A percentile compares a stretch with the other conserved stretches of the same genome.
Evolutionary conservation across 2,888 invertebrate species (phyloP).

Genomic region (Papilio elwesi): DNA sequence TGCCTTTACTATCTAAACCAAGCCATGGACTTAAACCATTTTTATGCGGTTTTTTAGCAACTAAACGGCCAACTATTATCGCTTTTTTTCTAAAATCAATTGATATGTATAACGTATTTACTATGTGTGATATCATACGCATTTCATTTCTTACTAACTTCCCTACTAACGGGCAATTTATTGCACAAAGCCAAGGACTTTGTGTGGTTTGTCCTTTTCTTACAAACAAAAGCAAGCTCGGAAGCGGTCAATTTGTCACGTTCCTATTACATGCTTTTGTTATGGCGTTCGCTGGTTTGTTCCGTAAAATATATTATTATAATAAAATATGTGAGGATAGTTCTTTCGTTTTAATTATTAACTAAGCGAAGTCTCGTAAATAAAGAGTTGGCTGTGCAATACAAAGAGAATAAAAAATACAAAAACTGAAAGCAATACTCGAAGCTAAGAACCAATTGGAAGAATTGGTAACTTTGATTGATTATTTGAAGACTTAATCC

Average conservation of each 20-base stretch:
- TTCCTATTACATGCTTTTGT: slow-evolving; percentile 9
- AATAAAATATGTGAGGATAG: not conserved
- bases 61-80: not conserved
- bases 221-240: slow-evolving; percentile 24
- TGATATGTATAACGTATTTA: not conserved
- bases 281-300: not conserved
- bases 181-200: slow-evolving; percentile 14
- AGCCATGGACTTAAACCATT: no score
- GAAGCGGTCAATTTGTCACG: slow-evolving; percentile 26
- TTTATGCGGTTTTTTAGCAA: not conserved
- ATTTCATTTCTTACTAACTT: slow-evolving; percentile 1
- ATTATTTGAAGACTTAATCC: no score
- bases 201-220: slow-evolving; percentile 15
- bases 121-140: not conserved
- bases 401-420: not conserved
- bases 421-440: not conserved
- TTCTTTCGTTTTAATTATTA: not conserved
- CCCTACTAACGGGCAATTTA: slow-evolving; percentile 12
- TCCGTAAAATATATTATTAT: not conserved
- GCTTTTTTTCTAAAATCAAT: not conserved
- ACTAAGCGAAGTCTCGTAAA: not conserved
- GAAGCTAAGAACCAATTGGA: no score
- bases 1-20: no score
- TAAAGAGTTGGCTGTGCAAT: not conserved
- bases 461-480: no score